Conservation (phyloP, 1,140 invertebrate species). For the Tetramorium parvispinum region DNA sequence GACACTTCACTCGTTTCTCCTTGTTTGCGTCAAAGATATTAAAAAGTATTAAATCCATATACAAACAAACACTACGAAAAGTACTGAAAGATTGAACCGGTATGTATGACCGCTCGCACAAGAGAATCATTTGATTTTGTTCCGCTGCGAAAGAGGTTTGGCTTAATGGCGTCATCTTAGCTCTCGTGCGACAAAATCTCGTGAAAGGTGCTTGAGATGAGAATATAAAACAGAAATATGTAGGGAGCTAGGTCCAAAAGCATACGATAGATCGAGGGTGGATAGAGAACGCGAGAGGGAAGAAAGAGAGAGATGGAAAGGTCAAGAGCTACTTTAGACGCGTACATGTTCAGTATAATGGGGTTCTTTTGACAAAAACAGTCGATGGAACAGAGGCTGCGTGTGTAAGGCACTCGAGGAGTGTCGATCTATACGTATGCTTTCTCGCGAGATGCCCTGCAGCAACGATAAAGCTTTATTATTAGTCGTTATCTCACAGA, state of each 20-base stretch:
- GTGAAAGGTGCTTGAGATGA: conserved; percentile 53
- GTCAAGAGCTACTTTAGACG: conserved; percentile 67
- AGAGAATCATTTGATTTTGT: conserved; percentile 50
- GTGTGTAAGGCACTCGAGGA: conserved; percentile 41
- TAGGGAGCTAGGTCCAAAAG: conserved; percentile 2
- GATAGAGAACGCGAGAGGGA: not conserved
- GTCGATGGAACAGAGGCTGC: conserved; percentile 58
- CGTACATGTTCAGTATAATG: conserved; percentile 62
- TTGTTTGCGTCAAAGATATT: conserved; percentile 40
- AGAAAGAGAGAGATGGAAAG: conserved; percentile 25
- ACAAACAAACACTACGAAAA: not conserved
- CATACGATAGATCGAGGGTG: conserved; percentile 37
- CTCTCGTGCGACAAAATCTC: conserved; percentile 48
- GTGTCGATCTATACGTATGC: conserved; percentile 40
- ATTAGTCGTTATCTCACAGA: conserved; percentile 63
- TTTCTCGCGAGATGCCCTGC: conserved; percentile 43
- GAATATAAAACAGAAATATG: conserved; percentile 51
- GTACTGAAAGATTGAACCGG: not conserved
- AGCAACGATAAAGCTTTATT: conserved; percentile 61
- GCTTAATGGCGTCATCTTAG: conserved; percentile 55
- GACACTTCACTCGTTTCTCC: conserved; percentile 22
- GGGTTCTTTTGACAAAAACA: conserved; percentile 66
- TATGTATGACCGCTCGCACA: not conserved
- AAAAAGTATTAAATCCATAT: conserved; percentile 20
- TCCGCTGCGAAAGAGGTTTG: conserved; percentile 25